phyloP scores from a whole-genome alignment of 2,797 vertebrate genomes.

The Onychomys leucogaster region DNA sequence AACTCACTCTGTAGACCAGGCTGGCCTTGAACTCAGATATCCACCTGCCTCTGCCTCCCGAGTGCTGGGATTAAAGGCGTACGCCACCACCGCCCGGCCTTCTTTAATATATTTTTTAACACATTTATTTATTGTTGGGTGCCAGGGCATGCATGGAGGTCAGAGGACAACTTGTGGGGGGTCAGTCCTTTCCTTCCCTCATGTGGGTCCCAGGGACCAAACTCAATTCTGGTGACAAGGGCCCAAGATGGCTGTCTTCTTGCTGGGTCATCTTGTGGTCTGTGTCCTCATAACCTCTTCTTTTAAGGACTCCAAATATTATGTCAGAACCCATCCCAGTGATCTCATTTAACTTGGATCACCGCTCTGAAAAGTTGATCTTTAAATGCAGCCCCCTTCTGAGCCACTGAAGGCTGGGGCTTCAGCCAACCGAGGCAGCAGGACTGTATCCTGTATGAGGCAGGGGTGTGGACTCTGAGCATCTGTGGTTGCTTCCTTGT shows the following conservation, averaged over 20 bases:
- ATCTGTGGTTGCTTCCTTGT: neutral
- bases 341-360: neutral
- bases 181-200: neutral
- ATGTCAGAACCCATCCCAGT: neutral
- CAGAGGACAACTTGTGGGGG: neutral
- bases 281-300: neutral
- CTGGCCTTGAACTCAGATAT: too few relatives aligned
- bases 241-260: neutral
- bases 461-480: neutral
- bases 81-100: too few relatives aligned
- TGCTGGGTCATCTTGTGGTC: neutral
- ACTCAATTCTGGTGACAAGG: neutral
- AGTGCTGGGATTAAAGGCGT: too few relatives aligned
- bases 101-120: too few relatives aligned
- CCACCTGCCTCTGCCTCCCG: too few relatives aligned
- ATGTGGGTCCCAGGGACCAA: neutral
- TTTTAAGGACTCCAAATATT: neutral
- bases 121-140: neutral
- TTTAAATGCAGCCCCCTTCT: conserved; percentile 14
- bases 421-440: neutral
- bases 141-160: neutral
- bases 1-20: too few relatives aligned
- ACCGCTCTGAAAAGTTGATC: neutral
- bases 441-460: neutral
- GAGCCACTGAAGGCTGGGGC: neutral